A percentile compares a stretch with the other conserved stretches of the same genome.
phyloP scores from a whole-genome alignment of 2,797 vertebrate species.

The Siniperca obscura region DNA sequence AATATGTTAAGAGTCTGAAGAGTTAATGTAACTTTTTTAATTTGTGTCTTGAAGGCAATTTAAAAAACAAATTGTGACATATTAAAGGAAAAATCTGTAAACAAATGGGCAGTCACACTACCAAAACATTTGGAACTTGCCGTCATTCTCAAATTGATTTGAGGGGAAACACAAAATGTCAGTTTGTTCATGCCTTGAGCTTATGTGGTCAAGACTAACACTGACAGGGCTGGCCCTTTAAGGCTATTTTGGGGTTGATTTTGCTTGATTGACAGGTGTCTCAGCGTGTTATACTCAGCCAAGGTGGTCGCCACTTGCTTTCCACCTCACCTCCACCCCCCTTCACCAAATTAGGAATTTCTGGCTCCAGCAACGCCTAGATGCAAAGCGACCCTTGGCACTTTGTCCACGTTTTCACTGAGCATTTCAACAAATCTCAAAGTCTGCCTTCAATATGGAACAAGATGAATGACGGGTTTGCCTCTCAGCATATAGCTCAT shows the following conservation, averaged over 20 bases:
- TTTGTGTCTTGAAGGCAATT: background rate
- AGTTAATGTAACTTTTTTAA: background rate
- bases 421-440: background rate
- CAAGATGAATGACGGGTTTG: background rate
- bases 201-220: background rate
- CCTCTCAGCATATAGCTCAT: background rate
- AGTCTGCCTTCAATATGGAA: background rate
- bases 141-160: background rate
- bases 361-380: background rate
- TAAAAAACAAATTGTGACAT: background rate
- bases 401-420: background rate
- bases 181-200: background rate
- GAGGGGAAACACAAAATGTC: background rate
- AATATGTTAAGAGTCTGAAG: background rate
- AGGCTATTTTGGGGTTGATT: slow-evolving; percentile 9
- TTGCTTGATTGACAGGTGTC: slow-evolving; percentile 31
- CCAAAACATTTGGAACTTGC: background rate
- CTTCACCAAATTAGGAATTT: background rate
- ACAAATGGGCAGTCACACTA: background rate
- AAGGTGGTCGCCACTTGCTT: background rate
- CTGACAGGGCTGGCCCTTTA: background rate
- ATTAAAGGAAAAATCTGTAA: background rate
- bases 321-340: background rate
- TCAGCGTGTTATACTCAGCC: slow-evolving; percentile 15
- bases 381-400: background rate